phyloP scores from a whole-genome alignment of 1,140 invertebrate genomes.

The Andrena cerasifolii region DNA sequence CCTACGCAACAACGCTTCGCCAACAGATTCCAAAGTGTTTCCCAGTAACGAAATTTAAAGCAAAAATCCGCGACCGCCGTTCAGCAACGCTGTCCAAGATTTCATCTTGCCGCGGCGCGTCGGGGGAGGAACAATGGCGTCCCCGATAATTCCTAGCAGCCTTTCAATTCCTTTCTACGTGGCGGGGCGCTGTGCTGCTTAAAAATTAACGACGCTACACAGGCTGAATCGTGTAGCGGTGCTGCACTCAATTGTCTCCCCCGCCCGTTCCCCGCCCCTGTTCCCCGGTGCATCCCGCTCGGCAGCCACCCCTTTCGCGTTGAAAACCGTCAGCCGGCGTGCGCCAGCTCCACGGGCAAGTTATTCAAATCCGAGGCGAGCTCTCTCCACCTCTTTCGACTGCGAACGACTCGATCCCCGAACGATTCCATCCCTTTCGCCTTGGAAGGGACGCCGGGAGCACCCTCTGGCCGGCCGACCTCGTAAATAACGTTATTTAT shows the following conservation, averaged over 20 bases:
- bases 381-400: neutral
- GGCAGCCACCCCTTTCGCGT: conserved; percentile 2
- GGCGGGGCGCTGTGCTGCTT: conserved; percentile 3
- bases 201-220: conserved; percentile 44
- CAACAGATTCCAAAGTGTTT: no score
- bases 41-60: no score
- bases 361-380: conserved; percentile 43
- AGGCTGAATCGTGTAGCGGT: neutral
- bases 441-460: conserved; percentile 8
- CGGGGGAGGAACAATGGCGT: neutral
- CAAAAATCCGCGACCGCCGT: no score
- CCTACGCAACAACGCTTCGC: no score
- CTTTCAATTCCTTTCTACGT: conserved; percentile 14
- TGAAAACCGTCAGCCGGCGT: conserved; percentile 8
- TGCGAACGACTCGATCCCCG: conserved; percentile 18
- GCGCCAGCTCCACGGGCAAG: conserved; percentile 1
- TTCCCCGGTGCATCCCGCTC: neutral
- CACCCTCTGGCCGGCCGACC: conserved; percentile 11
- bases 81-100: no score
- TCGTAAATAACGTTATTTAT: conserved; percentile 70
- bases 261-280: neutral
- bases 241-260: conserved; percentile 9
- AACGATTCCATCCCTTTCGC: conserved; percentile 31
- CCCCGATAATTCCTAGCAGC: conserved; percentile 19
- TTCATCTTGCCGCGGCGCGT: neutral